Evolutionary conservation across 2,888 invertebrate genomes (phyloP).

Genomic region (Cetonia aurata): DNA sequence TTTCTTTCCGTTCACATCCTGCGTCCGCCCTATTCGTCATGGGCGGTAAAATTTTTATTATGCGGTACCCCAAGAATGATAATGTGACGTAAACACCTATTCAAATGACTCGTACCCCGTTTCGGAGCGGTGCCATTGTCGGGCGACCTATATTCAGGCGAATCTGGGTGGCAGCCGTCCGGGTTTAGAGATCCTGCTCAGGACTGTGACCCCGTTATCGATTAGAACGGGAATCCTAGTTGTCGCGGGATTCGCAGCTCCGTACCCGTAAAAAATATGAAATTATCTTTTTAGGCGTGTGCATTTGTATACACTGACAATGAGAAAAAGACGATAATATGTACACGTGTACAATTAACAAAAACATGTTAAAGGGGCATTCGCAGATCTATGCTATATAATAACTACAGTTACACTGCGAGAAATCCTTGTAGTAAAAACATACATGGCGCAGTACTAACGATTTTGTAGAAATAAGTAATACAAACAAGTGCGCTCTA

Average conservation of each 20-base stretch:
- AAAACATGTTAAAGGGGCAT: no score
- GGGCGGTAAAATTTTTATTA: constrained; percentile 38
- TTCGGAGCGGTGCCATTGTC: constrained; percentile 34
- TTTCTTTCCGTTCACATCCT: constrained; percentile 14
- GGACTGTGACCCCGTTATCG: constrained; percentile 57
- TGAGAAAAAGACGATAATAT: no score
- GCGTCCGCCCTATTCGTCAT: constrained; percentile 20
- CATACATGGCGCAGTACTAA: no score
- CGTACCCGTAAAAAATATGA: constrained; percentile 21
- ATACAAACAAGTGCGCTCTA: no score
- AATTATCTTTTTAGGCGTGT: constrained; percentile 7
- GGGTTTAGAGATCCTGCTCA: constrained; percentile 49
- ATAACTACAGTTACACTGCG: no score
- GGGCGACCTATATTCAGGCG: constrained; percentile 53
- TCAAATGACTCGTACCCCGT: constrained; percentile 23
- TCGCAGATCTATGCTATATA: no score
- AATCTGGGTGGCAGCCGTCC: constrained; percentile 51
- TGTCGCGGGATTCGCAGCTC: constrained; percentile 17
- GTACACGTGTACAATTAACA: no score
- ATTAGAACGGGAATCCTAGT: constrained; percentile 44
- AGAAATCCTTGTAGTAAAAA: no score
- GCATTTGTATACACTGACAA: no score
- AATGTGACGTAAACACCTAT: constrained; percentile 39
- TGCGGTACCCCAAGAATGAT: constrained; percentile 32
- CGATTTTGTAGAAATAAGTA: no score